Base-by-base conservation (phyloP, 2,113 vertebrate genomes). In the Callaeas wilsoni region DNA sequence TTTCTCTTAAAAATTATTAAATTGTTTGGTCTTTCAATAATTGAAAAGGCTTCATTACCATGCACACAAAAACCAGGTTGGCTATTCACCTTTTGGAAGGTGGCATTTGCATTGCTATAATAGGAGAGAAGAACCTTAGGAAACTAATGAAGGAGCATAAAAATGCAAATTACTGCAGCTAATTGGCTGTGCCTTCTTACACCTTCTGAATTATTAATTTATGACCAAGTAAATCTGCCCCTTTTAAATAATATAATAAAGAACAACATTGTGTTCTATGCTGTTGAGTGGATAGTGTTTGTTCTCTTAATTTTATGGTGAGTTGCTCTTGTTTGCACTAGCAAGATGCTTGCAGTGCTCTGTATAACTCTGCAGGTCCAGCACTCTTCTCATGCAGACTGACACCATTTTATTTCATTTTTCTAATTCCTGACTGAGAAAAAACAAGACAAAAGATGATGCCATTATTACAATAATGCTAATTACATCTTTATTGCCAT, bases 151-250 rank as follows among this genome's bases (percentile, higher is more conserved):
- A 97, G 94, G 85, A 78, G 53, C 82, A 97, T 97, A 97, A 98
- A 98, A 98, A 98, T 98, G 97, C 95, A 98, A 98, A 98, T 97
- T 95, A 93, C 94, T 96, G 89, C 77, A 96, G 94, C 90, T 98
- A 97, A 98, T 98, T 98, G 96, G 97, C 94, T 96, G 80, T 96
- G 85, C 95, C 90, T 97, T 97, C 95, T 97, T 97, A 97, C 37
- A 95, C 65, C 94, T 90, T 84, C 88, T 98, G 96, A 98, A 98
- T 98, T 98, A 98, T 98, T 98, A 97, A 98, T 98, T 98, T 96
- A 97, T 96, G 85, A 97, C 93, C 3, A 1, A 88, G 73, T 96
- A 97, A 97, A 97, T 97, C 87, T 96, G 73, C 96, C 84, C 85
- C 86, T 94, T 97, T 93, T 85, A 98, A 97, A 96, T 91, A 97